Evolutionary conservation across 2,888 invertebrate species (phyloP).

Genomic region (Brachyptera putata): DNA sequence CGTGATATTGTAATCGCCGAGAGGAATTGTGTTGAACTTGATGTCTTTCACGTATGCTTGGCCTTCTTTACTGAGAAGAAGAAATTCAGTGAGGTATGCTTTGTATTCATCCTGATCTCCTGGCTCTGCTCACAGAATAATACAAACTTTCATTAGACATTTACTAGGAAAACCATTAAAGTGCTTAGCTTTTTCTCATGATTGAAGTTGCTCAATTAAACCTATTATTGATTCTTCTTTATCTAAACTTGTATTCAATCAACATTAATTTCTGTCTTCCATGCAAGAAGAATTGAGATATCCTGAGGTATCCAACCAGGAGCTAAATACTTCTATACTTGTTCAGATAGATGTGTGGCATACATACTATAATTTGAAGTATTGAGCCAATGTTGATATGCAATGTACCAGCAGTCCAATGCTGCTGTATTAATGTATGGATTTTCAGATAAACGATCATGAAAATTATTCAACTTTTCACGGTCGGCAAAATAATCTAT

Average conservation of each 20-base stretch:
- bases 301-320: too few relatives aligned
- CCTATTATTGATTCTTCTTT: not conserved
- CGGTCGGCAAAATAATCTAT: conserved; percentile 43
- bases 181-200: too few relatives aligned
- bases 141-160: not conserved
- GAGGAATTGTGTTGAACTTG: conserved; percentile 41
- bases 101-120: conserved; percentile 42
- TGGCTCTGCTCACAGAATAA: conserved; percentile 35
- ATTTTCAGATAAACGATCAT: conserved; percentile 39
- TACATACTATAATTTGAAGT: too few relatives aligned
- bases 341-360: too few relatives aligned
- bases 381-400: conserved; percentile 41
- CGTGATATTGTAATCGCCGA: conserved; percentile 43
- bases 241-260: too few relatives aligned
- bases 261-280: too few relatives aligned
- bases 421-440: conserved; percentile 42
- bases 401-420: conserved; percentile 43
- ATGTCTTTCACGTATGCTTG: conserved; percentile 43
- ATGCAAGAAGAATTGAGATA: too few relatives aligned
- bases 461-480: conserved; percentile 38
- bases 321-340: too few relatives aligned
- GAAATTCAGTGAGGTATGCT: conserved; percentile 41
- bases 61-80: conserved; percentile 42
- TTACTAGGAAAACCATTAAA: not conserved
- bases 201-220: too few relatives aligned